A percentile compares a stretch with the other conserved stretches of the same genome.
phyloP scores from a whole-genome alignment of 2,113 vertebrate species.

The Triplophysa siluroides region DNA sequence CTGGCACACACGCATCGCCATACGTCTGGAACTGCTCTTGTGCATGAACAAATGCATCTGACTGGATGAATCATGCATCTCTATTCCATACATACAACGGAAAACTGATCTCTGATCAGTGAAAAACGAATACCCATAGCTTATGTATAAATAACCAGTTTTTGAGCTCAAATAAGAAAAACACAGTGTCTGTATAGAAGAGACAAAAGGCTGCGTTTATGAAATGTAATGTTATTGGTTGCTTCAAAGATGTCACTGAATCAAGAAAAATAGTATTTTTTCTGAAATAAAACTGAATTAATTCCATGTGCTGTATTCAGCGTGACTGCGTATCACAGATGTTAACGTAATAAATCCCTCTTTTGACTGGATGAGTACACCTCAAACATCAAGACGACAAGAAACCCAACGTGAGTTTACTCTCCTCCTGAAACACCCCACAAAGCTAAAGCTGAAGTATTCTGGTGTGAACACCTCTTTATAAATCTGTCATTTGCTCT shows the following conservation, averaged over 20 bases:
- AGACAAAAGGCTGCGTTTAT: neutral
- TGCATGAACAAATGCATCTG: conserved; percentile 90
- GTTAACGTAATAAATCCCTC: conserved; percentile 63
- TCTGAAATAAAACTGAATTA: conserved; percentile 38
- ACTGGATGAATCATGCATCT: conserved; percentile 33
- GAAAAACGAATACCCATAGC: neutral
- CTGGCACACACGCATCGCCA: conserved; percentile 97
- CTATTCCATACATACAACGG: neutral
- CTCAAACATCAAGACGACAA: too few species aligned
- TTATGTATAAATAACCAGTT: neutral
- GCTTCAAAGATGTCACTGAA: too few species aligned
- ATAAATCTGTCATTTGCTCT: too few species aligned
- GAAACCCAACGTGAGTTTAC: too few species aligned
- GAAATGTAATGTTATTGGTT: neutral
- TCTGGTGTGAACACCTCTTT: too few species aligned
- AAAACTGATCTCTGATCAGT: conserved; percentile 1
- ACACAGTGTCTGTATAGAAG: neutral
- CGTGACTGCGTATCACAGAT: conserved; percentile 67
- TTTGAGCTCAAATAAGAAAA: neutral
- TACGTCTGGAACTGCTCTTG: conserved; percentile 93
- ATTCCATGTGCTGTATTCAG: conserved; percentile 66
- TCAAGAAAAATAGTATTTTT: neutral
- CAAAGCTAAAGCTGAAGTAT: too few species aligned
- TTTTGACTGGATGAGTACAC: too few species aligned
- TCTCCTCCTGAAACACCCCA: too few species aligned